Percentiles rank a stretch among this genome's conserved stretches.
Evolutionary conservation across 2,113 vertebrate genomes (phyloP).

Genomic region (Vulpes lagopus): DNA sequence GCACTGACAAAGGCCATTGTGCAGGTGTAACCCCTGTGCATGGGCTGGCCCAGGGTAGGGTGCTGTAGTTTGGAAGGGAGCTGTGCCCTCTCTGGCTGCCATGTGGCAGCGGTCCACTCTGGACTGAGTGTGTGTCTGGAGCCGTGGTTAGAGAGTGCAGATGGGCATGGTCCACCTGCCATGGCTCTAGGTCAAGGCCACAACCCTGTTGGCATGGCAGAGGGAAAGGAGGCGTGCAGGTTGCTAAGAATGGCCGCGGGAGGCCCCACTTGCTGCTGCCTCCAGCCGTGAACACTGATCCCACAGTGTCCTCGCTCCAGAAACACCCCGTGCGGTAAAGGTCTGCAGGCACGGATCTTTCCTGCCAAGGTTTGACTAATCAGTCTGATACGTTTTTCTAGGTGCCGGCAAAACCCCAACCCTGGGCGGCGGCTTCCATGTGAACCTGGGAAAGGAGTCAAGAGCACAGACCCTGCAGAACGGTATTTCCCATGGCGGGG

Average conservation of each 20-base stretch:
- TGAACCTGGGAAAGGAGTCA: conserved; percentile 93
- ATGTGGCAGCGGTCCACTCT: not conserved
- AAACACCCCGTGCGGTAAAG: fast-evolving
- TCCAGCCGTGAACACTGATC: fast-evolving
- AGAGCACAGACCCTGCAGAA: conserved; percentile 95
- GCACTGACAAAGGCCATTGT: fast-evolving
- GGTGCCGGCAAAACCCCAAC: conserved; percentile 89
- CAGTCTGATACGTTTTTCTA: conserved; percentile 69
- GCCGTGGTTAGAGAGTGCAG: not conserved
- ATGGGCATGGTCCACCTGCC: fast-evolving
- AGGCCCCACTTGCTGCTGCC: no score
- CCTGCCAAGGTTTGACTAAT: not conserved
- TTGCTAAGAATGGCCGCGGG: not conserved
- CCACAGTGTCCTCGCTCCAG: not conserved
- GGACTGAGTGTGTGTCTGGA: not conserved
- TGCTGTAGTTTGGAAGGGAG: not conserved
- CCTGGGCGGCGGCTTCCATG: conserved; percentile 92
- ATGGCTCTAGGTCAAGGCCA: not conserved
- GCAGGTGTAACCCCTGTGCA: no score
- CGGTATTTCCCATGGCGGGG: conserved; percentile 84
- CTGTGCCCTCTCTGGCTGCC: not conserved
- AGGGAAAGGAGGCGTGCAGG: not conserved
- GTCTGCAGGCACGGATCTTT: not conserved
- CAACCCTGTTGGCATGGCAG: not conserved
- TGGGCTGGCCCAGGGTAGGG: not conserved